Base-by-base conservation (phyloP, 2,113 vertebrate genomes). In the Tylochromis polylepis region DNA sequence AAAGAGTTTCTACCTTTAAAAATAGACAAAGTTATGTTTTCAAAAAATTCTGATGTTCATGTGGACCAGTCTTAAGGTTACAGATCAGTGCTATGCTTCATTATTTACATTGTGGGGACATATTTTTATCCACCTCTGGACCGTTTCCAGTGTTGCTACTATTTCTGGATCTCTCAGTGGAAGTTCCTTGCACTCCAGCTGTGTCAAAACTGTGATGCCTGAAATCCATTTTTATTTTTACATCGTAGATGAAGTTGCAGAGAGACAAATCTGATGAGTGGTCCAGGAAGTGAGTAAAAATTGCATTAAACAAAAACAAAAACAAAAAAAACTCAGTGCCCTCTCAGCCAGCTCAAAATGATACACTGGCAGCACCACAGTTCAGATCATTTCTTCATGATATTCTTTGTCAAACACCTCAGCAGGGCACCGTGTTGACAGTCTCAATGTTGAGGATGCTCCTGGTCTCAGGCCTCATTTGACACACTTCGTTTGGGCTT, bases 61-160 rank as follows among this genome's bases (percentile, higher is more conserved):
- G 67, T 72, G 3, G 14, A 11, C 38, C 6, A n/a, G 65, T 70
- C 36, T 43, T 70, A 70, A 43, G 22, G 22, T 70, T 27, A 70
- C 41, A 46, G 67, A 72, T 72, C 2, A 72, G 67, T 46, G 41
- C n/a, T 38, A n/a, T 0, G 1, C 22, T 72, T 46, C 67, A 49
- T 72, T 72, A 49, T 72, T 49, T 72, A 72, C 67, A 72, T 46
- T 18, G 22, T 72, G 22, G 22, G 12, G n/a, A 70, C 41, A 16
- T 22, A 43, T 43, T 70, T 43, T 70, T 70, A 41, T 67, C 34
- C 62, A 67, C 34, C 11, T 41, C 3, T n/a, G 34, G 11, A 67
- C 36, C n/a, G 5, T 43, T 70, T 70, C n/a, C 36, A 24, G 0
- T 46, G 41, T 27, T 27, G 67, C 41, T 46, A 18, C 67, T 46